These are phyloP conservation scores for Sebastes fasciatus DNA, from an alignment of 2,113 vertebrate species.

Conservation along the genomic window DNA sequence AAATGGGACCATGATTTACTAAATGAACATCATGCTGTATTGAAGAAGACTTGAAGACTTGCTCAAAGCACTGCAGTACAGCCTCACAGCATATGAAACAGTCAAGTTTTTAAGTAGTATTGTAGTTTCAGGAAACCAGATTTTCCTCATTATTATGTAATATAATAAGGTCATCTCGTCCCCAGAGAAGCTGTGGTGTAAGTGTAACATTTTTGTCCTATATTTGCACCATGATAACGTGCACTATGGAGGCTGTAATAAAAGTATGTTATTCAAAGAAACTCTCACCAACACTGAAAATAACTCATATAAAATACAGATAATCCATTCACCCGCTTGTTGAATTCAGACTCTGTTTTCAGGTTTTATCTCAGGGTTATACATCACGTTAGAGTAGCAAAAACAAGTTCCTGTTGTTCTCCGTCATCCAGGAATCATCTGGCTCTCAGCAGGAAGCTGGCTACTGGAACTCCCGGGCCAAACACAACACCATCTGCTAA, in stretches of 20 bases:
- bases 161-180: not conserved
- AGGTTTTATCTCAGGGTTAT: not conserved
- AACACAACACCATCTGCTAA: slow-evolving; percentile 71
- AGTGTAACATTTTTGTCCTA: not conserved
- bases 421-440: slow-evolving; percentile 36
- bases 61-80: too few relatives aligned
- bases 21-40: too few relatives aligned
- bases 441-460: slow-evolving; percentile 34
- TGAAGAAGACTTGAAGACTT: too few relatives aligned
- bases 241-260: not conserved
- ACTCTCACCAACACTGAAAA: not conserved
- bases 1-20: too few relatives aligned
- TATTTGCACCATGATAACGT: not conserved
- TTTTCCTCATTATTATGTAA: not conserved
- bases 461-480: slow-evolving; percentile 32
- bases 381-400: slow-evolving; percentile 9
- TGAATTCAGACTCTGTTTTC: not conserved
- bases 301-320: not conserved
- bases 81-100: too few relatives aligned
- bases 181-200: slow-evolving; percentile 3
- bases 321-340: not conserved
- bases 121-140: not conserved
- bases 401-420: slow-evolving; percentile 52
- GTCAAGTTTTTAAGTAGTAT: not conserved
- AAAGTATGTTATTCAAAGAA: slow-evolving; percentile 20